Conservation (phyloP, 2,113 vertebrate genomes). For the Myrmecobius fasciatus region DNA sequence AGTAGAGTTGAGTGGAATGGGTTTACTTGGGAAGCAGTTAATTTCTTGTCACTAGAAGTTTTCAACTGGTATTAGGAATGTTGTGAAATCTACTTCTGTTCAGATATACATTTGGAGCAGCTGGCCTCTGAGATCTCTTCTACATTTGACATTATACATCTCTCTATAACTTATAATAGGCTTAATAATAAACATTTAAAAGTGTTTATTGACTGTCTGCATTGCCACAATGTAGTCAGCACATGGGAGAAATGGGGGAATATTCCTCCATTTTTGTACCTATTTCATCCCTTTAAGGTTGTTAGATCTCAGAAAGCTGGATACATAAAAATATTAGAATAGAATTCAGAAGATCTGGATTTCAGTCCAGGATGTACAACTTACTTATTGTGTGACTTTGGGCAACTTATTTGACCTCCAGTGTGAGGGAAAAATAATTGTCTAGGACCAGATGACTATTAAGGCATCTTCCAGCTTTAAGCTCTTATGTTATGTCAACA, state of each 20-base stretch:
- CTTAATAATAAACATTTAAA: not conserved
- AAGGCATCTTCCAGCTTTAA: not conserved
- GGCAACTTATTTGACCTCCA: not conserved
- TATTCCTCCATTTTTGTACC: not conserved
- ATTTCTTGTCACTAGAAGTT: not conserved
- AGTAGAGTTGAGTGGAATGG: not conserved
- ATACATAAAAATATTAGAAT: not conserved
- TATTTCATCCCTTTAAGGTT: not conserved
- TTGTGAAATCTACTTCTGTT: not conserved
- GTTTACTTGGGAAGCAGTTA: not conserved
- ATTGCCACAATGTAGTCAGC: not conserved
- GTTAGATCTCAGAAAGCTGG: not conserved
- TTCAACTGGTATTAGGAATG: not conserved
- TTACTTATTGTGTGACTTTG: not conserved
- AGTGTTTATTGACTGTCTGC: not conserved
- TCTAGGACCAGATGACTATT: not conserved
- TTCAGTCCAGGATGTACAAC: not conserved
- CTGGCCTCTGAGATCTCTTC: not conserved
- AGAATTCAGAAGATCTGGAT: not conserved
- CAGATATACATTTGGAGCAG: not conserved
- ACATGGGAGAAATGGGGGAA: not conserved
- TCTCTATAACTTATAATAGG: not conserved
- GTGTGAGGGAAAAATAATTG: not conserved
- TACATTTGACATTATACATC: not conserved
- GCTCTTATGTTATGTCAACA: not conserved